A percentile compares a stretch with the other conserved stretches of the same genome.
Evolutionary conservation across 2,888 invertebrate species (phyloP).

Genomic region (Oligia strigilis): DNA sequence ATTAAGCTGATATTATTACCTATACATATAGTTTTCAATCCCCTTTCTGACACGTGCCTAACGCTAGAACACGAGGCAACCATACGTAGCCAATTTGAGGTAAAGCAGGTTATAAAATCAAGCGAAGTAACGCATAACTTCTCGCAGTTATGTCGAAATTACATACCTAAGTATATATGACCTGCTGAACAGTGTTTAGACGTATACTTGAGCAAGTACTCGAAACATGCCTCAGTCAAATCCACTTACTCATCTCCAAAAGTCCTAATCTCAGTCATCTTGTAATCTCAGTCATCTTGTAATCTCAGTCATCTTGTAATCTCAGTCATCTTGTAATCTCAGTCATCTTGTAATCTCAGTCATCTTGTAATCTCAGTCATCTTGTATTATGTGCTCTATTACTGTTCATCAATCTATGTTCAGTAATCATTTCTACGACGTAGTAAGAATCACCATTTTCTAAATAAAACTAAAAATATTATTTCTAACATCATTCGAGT

Average conservation of each 20-base stretch:
- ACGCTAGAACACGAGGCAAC: slow-evolving; percentile 13
- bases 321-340: too few species aligned
- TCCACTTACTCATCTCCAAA: neutral
- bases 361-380: neutral
- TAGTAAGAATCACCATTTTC: neutral
- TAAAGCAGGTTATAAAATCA: neutral
- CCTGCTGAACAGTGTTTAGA: neutral
- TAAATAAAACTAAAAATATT: neutral
- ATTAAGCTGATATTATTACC: too few species aligned
- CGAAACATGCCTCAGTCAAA: neutral
- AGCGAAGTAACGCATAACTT: neutral
- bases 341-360: too few species aligned
- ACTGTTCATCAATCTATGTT: neutral
- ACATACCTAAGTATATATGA: neutral
- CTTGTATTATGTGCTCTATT: neutral
- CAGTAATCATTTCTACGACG: neutral
- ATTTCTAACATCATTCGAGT: neutral
- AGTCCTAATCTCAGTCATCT: neutral
- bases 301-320: too few species aligned
- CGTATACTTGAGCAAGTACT: neutral
- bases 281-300: too few species aligned
- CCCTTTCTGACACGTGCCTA: slow-evolving; percentile 4
- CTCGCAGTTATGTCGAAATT: neutral
- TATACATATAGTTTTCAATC: too few species aligned
- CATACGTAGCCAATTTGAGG: slow-evolving; percentile 8